phyloP scores from a whole-genome alignment of 2,797 vertebrate species.

The Anolis apletophallus region DNA sequence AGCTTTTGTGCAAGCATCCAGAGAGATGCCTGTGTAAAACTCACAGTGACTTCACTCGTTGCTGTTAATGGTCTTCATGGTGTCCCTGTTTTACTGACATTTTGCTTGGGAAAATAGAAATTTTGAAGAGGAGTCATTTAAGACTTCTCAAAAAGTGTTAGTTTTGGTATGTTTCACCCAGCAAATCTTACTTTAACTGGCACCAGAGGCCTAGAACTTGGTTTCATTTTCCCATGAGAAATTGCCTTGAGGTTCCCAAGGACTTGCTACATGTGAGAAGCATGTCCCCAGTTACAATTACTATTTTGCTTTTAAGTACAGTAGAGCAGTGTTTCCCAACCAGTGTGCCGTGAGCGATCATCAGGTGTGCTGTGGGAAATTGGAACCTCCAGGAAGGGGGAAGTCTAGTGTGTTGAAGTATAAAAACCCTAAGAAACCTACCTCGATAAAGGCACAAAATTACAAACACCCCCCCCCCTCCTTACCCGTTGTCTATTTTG shows the following conservation, averaged over 20 bases:
- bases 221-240: not conserved
- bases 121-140: slow-evolving; percentile 59
- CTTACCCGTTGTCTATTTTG: too few relatives aligned
- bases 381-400: too few relatives aligned
- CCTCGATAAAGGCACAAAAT: too few relatives aligned
- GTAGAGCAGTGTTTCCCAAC: too few relatives aligned
- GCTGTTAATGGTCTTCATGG: slow-evolving; percentile 76
- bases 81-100: slow-evolving; percentile 71
- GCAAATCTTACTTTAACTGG: slow-evolving; percentile 15
- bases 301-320: not conserved
- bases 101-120: slow-evolving; percentile 59
- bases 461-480: too few relatives aligned
- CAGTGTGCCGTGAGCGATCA: too few relatives aligned
- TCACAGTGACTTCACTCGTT: slow-evolving; percentile 73
- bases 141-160: not conserved
- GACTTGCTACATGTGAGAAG: not conserved
- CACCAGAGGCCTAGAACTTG: not conserved
- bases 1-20: slow-evolving; percentile 75
- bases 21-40: slow-evolving; percentile 70
- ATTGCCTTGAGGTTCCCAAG: not conserved
- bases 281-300: not conserved
- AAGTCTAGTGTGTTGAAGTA: too few relatives aligned
- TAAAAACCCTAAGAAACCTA: too few relatives aligned
- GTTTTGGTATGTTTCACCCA: slow-evolving; percentile 1
- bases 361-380: too few relatives aligned